Evolutionary conservation across 2,888 invertebrate genomes (phyloP).

Genomic region (Phytoseiulus persimilis): DNA sequence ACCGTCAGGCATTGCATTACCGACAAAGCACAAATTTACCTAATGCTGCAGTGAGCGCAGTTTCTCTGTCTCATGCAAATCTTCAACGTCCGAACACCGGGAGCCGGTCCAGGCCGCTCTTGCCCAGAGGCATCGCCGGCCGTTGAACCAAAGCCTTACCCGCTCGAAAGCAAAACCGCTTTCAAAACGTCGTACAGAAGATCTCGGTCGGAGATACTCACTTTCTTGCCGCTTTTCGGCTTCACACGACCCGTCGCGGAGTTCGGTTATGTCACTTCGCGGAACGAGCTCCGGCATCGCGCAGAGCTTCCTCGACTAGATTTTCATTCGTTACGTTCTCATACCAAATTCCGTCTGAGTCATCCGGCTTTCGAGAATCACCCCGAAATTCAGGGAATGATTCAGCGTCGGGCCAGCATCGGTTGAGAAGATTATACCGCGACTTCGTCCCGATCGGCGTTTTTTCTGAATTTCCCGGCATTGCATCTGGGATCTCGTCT

Average conservation of each 20-base stretch:
- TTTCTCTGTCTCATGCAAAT: not conserved
- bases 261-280: not conserved
- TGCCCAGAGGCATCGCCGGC: not conserved
- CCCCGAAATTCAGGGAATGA: not conserved
- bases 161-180: not conserved
- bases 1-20: not conserved
- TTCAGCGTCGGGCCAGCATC: not conserved
- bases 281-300: not conserved
- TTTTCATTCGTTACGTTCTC: not conserved
- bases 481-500: not conserved
- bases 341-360: not conserved
- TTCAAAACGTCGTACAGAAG: not conserved
- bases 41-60: not conserved
- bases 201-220: not conserved
- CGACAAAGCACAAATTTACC: not conserved
- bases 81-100: not conserved
- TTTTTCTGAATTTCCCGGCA: not conserved
- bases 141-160: not conserved
- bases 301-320: not conserved
- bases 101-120: not conserved
- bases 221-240: not conserved
- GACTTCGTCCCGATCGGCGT: not conserved
- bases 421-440: not conserved
- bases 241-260: not conserved
- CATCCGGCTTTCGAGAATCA: not conserved